Conservation (phyloP, 2,113 vertebrate genomes). For the Toxotes jaculatrix region DNA sequence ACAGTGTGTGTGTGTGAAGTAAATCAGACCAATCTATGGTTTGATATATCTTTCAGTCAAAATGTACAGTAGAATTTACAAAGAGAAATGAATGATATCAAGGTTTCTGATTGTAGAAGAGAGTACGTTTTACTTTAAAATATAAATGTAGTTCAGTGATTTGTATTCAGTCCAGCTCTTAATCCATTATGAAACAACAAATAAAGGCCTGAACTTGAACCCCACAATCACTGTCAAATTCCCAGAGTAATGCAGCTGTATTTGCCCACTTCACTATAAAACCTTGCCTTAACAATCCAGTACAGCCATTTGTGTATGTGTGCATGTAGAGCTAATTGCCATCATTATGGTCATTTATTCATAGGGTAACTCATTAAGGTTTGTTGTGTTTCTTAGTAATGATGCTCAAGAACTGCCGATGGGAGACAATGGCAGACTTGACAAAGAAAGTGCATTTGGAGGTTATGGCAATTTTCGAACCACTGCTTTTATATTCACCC, state of each 20-base stretch:
- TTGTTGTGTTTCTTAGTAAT: slow-evolving; percentile 36
- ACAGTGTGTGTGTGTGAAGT: too few relatives aligned
- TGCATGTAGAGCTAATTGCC: slow-evolving; percentile 38
- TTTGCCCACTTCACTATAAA: neutral
- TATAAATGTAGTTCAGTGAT: neutral
- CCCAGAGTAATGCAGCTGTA: neutral
- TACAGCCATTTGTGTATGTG: neutral
- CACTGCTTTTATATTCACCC: neutral
- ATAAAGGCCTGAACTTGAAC: neutral
- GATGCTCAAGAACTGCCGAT: neutral
- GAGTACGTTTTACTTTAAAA: neutral
- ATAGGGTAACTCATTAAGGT: slow-evolving; percentile 27
- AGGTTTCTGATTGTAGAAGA: neutral
- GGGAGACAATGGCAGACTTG: slow-evolving; percentile 6
- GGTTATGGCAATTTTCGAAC: slow-evolving; percentile 21
- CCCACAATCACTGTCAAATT: neutral
- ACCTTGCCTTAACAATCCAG: neutral
- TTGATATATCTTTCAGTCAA: too few relatives aligned
- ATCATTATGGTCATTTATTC: slow-evolving; percentile 49
- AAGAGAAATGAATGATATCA: neutral
- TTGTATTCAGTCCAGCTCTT: neutral
- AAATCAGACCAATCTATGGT: too few relatives aligned
- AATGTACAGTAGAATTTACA: too few relatives aligned
- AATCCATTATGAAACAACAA: neutral
- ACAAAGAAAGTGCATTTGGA: slow-evolving; percentile 19